Conservation (phyloP, 2,797 vertebrate species). For the Scomberomorus guttatus region DNA sequence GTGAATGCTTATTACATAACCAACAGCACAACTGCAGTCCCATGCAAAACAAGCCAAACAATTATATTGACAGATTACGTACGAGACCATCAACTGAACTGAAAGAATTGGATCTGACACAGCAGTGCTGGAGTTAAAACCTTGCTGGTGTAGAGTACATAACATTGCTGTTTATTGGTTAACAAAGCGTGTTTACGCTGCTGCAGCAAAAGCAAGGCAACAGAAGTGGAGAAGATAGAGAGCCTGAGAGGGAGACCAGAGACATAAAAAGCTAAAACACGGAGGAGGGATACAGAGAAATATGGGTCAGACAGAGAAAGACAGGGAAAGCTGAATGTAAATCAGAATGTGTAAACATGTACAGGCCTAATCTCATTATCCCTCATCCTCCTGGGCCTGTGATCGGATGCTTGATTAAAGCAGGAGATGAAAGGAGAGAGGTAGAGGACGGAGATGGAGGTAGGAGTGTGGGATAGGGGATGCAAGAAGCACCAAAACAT, state of each 20-base stretch:
- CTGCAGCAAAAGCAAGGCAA: conserved; percentile 40
- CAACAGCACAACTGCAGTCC: background rate
- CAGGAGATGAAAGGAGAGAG: conserved; percentile 63
- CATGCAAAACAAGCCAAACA: conserved; percentile 16
- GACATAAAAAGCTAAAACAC: conserved; percentile 58
- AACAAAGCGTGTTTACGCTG: conserved; percentile 36
- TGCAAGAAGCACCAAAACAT: conserved; percentile 12
- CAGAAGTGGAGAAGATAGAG: conserved; percentile 23
- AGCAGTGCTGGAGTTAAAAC: conserved; percentile 23
- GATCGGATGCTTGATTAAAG: conserved; percentile 78
- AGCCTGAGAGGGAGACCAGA: conserved; percentile 43
- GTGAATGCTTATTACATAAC: conserved; percentile 22
- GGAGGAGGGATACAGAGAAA: conserved; percentile 66
- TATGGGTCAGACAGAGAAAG: conserved; percentile 77
- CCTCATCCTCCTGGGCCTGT: conserved; percentile 63
- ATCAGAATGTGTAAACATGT: conserved; percentile 82
- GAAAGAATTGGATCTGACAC: conserved; percentile 39
- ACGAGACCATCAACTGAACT: conserved; percentile 7
- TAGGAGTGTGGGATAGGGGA: conserved; percentile 31
- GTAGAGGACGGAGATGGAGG: conserved; percentile 47
- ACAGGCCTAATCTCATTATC: conserved; percentile 82
- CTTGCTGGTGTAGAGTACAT: conserved; percentile 22
- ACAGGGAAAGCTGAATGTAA: conserved; percentile 72
- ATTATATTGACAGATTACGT: background rate
- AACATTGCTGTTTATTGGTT: conserved; percentile 48